Evolutionary conservation across 2,888 invertebrate genomes (phyloP), one percentile per base, ranked within the genome.

Genomic region (Pseudococcus longispinus): DNA sequence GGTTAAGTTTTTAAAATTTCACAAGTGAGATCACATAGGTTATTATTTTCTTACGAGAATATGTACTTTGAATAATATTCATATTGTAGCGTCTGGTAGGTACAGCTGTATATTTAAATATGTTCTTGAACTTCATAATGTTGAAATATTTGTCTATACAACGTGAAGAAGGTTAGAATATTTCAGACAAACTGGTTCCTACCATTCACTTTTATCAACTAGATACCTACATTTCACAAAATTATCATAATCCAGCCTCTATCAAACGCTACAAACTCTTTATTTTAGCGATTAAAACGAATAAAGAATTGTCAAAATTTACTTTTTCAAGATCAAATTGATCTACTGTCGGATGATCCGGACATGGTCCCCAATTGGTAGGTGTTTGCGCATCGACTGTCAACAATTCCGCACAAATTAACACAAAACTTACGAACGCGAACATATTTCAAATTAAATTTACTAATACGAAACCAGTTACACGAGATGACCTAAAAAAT

Each of bases 321-420:
- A 95, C 95, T 91, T 92, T 92, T 88, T 92, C 92, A 88, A 94
- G 91, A 89, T 94, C 93, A 89, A 94, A 94, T 90, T 93, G 92
- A 55, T 93, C 93, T 90, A 94, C 92, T 89, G 93, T 92, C 84
- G 93, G 93, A 90, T 94, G 93, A 88, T 93, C 92, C 6, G 95
- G 95, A 89, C 95, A 95, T 89, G 92, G 93, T 88, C 95, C 95
- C 70, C 95, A 91, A 77, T 94, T 87, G 42, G 85, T 83, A 9
- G 80, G 82, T 37, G 46, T 42, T 23, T 44, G 65, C 5, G 83
- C 77, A 29, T 60, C 15, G 18, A 23, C 60, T n/a, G 20, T 87
- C 37, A 13, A 80, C 44, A 13, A n/a, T 74, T 15, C 23, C 29
- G 26, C 15, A 18, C 23, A 8, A 82, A 51, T 46, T n/a, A 85